phyloP scores from a whole-genome alignment of 2,888 invertebrate species.

The Hyposoter dolosus region DNA sequence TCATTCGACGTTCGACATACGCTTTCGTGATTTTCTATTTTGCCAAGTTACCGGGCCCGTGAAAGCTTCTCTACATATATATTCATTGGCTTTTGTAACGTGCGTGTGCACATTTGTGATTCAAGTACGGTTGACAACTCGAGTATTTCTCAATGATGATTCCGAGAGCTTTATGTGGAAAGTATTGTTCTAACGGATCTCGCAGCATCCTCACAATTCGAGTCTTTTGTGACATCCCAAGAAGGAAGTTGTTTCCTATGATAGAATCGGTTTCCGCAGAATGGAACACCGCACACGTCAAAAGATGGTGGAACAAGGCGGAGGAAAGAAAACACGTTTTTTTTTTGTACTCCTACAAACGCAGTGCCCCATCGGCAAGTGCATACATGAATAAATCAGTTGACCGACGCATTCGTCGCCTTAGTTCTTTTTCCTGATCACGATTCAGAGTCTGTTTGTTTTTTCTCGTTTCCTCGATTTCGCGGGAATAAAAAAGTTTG shows the following conservation, averaged over 20 bases:
- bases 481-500: neutral
- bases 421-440: neutral
- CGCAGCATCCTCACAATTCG: neutral
- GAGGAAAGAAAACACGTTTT: neutral
- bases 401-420: neutral
- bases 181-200: neutral
- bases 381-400: conserved; percentile 18
- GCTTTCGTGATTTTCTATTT: conserved; percentile 17
- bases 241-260: neutral
- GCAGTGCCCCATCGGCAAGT: neutral
- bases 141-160: neutral
- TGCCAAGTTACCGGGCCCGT: neutral
- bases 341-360: neutral
- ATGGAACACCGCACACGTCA: neutral
- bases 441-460: neutral
- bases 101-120: neutral
- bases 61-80: neutral
- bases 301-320: neutral
- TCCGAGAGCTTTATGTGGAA: neutral
- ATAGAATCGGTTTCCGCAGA: neutral
- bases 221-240: neutral
- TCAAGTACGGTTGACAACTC: conserved; percentile 2
- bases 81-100: neutral
- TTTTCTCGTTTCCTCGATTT: neutral
- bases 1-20: neutral